Percentiles rank a stretch among this genome's conserved stretches.
Conservation (phyloP, 2,888 invertebrate genomes). For the Andrena hattorfiana region DNA sequence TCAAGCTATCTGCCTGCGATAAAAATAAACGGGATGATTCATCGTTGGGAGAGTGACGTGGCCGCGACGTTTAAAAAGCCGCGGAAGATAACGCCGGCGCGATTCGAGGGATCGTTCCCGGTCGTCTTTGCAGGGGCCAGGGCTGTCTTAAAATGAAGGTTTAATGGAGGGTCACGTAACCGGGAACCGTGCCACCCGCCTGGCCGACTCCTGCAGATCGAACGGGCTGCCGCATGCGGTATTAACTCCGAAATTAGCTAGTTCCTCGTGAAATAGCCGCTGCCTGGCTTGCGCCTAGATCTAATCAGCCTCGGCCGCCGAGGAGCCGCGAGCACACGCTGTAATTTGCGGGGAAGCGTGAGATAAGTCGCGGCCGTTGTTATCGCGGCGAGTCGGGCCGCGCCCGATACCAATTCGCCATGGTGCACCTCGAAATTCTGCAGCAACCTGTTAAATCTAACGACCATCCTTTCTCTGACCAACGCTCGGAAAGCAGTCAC, state of each 20-base stretch:
- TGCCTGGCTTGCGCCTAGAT: conserved; percentile 44
- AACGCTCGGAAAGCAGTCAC: not conserved
- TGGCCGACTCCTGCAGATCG: conserved; percentile 34
- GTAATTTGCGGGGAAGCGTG: conserved; percentile 56
- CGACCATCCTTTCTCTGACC: not conserved
- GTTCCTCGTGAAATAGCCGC: conserved; percentile 53
- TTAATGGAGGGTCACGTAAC: conserved; percentile 25
- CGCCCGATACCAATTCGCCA: conserved; percentile 21
- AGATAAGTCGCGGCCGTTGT: conserved; percentile 52
- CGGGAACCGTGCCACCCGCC: conserved; percentile 13
- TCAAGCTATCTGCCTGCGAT: not conserved
- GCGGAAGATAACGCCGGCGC: not conserved
- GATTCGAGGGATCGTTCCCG: not conserved
- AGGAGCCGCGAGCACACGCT: conserved; percentile 41
- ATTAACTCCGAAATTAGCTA: conserved; percentile 65
- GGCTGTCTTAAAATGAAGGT: conserved; percentile 31
- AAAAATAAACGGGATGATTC: conserved; percentile 42
- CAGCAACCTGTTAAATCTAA: not conserved
- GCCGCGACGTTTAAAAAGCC: conserved; percentile 11
- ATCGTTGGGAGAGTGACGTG: conserved; percentile 6
- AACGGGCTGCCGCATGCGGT: conserved; percentile 40
- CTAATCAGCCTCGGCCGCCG: conserved; percentile 52
- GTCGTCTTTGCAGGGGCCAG: not conserved
- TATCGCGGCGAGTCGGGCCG: conserved; percentile 40
- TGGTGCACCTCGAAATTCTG: conserved; percentile 11